Percentiles rank a stretch among this genome's conserved stretches.
Conservation (phyloP, 2,113 vertebrate species). For the Saguinus imperator region DNA sequence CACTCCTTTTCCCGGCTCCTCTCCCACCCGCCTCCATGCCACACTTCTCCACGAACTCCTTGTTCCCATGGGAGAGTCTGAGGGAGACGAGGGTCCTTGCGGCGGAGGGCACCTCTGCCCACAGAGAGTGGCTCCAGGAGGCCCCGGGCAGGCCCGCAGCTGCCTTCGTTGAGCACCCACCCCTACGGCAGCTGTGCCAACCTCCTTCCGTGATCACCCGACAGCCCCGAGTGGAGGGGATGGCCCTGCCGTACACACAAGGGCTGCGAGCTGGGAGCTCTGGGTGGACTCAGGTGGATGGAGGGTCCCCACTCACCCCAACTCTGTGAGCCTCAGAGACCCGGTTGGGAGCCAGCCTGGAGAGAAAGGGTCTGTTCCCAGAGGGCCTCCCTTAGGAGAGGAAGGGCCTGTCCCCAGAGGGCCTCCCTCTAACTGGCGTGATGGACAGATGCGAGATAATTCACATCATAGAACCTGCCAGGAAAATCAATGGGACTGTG, state of each 20-base stretch:
- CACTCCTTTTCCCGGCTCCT: rapidly evolving
- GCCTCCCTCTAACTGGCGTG: not conserved
- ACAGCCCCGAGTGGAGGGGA: not conserved
- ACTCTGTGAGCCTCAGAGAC: rapidly evolving
- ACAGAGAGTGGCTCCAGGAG: not conserved
- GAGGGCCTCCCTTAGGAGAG: not conserved
- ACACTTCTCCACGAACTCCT: rapidly evolving
- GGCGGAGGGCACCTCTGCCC: rapidly evolving
- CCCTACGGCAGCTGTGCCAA: no score
- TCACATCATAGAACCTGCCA: not conserved
- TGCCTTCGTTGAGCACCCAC: not conserved
- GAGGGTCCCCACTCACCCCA: rapidly evolving
- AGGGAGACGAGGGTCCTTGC: no score
- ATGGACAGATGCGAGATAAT: rapidly evolving
- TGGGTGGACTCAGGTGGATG: not conserved
- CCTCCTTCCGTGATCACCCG: no score
- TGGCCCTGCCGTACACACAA: rapidly evolving
- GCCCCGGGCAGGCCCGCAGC: no score
- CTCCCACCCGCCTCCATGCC: no score
- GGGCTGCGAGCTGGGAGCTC: rapidly evolving
- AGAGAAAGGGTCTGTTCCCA: not conserved
- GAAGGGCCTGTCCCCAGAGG: not conserved
- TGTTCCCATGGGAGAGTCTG: not conserved
- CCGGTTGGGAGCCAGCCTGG: not conserved
- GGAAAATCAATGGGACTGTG: rapidly evolving